These are phyloP conservation scores for Lepidurus arcticus DNA, from an alignment of 1,140 invertebrate genomes.

Conservation along the genomic window DNA sequence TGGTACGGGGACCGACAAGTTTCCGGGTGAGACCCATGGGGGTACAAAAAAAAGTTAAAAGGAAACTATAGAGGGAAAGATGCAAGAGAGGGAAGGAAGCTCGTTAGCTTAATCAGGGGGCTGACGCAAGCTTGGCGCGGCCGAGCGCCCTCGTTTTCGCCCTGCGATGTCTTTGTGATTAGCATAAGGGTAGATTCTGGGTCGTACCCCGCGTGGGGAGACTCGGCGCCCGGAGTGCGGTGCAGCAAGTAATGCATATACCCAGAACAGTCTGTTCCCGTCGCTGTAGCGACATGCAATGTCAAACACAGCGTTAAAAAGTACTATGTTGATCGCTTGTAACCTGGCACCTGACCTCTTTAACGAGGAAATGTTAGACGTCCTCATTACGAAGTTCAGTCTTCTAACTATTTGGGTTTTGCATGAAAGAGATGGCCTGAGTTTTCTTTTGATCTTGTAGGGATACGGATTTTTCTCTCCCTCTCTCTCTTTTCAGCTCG, in stretches of 20 bases:
- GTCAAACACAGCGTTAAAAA: slow-evolving; percentile 10
- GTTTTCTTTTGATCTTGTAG: background rate
- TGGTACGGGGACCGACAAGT: background rate
- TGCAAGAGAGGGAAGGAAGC: slow-evolving; percentile 6
- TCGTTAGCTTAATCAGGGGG: slow-evolving; percentile 18
- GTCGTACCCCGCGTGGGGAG: background rate
- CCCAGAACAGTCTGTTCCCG: background rate
- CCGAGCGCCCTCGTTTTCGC: slow-evolving; percentile 16
- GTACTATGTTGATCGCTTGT: background rate
- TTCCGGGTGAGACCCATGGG: background rate
- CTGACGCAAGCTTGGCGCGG: slow-evolving; percentile 1
- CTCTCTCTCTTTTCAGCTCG: background rate
- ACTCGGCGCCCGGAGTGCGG: background rate
- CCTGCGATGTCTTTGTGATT: background rate
- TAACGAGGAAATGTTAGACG: background rate
- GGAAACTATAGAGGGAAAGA: background rate
- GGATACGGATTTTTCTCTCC: no score
- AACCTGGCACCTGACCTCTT: background rate
- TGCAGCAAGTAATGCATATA: background rate
- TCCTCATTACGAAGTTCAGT: background rate
- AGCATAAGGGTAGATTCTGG: background rate
- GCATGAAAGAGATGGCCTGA: background rate
- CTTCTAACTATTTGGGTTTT: background rate
- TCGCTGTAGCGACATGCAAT: slow-evolving; percentile 1
- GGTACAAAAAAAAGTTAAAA: background rate